Evolutionary conservation across 2,113 vertebrate genomes (phyloP).

Genomic region (Ranitomeya variabilis): DNA sequence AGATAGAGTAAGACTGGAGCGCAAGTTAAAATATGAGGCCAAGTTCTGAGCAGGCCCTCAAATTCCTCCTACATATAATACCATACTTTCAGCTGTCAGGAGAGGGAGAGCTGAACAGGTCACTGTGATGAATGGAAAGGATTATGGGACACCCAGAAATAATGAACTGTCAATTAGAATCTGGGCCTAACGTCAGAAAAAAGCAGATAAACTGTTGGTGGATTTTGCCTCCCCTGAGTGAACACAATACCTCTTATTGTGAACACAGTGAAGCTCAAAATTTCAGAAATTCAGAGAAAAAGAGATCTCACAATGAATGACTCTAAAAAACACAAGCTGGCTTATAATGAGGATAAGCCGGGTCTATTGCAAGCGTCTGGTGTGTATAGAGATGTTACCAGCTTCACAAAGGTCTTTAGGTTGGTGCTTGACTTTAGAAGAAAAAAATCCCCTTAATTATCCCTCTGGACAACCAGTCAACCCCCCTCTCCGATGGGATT

Average conservation of each 20-base stretch:
- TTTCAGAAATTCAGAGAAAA: constrained; percentile 47
- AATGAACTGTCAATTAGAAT: constrained; percentile 59
- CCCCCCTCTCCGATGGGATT: constrained; percentile 7
- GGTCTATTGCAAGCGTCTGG: constrained; percentile 15
- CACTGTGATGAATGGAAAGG: constrained; percentile 56
- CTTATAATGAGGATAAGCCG: constrained; percentile 56
- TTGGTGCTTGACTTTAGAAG: constrained; percentile 51
- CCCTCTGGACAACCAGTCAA: neutral
- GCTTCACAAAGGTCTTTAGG: constrained; percentile 38
- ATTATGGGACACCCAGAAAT: constrained; percentile 58
- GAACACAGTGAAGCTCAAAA: constrained; percentile 46
- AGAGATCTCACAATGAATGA: constrained; percentile 51
- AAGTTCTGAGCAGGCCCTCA: constrained; percentile 41
- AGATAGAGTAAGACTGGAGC: constrained; percentile 45
- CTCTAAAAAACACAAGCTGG: constrained; percentile 38
- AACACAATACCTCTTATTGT: constrained; percentile 59
- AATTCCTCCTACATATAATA: constrained; percentile 54
- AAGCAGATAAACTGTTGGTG: constrained; percentile 56
- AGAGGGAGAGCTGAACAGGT: constrained; percentile 52
- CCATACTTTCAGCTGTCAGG: constrained; percentile 56
- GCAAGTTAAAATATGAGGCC: constrained; percentile 54
- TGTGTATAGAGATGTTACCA: constrained; percentile 54
- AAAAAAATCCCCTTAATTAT: constrained; percentile 42
- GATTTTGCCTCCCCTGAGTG: constrained; percentile 56
- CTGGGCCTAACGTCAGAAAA: constrained; percentile 56